A percentile compares a stretch with the other conserved stretches of the same genome.
These are phyloP conservation scores for Brachynemurus nebulosus DNA, from an alignment of 2,888 invertebrate genomes.

Conservation along the genomic window DNA sequence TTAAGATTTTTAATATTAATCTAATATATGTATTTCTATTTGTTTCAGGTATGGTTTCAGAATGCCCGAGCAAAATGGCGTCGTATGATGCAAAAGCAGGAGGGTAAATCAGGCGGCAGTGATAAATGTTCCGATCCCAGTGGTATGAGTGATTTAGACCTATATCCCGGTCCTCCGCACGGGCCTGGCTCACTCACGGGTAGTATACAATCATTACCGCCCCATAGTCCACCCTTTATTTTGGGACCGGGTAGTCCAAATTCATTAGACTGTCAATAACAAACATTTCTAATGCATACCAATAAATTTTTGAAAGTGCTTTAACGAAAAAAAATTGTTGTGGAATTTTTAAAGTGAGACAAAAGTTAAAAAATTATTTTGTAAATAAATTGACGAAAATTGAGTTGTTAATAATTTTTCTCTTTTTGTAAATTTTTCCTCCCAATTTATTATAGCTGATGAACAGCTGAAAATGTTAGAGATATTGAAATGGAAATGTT, in stretches of 20 bases:
- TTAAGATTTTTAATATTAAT: background rate
- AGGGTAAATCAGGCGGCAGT: conserved; percentile 56
- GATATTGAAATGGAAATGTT: too few species aligned
- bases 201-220: conserved; percentile 47
- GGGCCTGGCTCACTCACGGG: conserved; percentile 45
- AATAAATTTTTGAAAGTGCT: too few species aligned
- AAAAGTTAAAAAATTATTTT: too few species aligned
- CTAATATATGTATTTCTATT: conserved; percentile 25
- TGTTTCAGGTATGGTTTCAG: conserved; percentile 86
- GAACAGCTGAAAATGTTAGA: too few species aligned
- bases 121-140: conserved; percentile 48
- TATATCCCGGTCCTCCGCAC: conserved; percentile 34
- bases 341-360: too few species aligned
- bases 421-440: too few species aligned
- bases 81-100: conserved; percentile 71
- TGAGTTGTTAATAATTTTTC: too few species aligned
- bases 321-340: too few species aligned
- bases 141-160: conserved; percentile 45
- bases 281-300: background rate
- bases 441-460: too few species aligned
- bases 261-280: conserved; percentile 61
- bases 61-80: conserved; percentile 90
- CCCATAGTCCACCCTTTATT: conserved; percentile 58
- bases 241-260: conserved; percentile 55
- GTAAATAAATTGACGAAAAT: too few species aligned